Evolutionary conservation across 2,113 vertebrate species (phyloP).

Genomic region (Alaudala cheleensis): DNA sequence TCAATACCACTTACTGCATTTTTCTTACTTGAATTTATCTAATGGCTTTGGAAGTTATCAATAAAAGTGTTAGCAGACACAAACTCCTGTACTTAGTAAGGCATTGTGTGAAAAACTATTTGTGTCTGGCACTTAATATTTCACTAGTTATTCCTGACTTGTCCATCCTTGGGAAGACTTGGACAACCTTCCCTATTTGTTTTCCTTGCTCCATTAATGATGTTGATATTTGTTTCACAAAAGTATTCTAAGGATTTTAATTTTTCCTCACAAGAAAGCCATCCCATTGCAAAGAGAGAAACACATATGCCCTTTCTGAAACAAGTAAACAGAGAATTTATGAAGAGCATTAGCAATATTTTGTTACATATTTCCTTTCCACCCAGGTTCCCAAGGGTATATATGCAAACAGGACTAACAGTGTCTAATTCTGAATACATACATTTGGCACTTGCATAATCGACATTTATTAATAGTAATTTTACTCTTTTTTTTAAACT

Average conservation of each 20-base stretch:
- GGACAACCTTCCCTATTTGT: neutral
- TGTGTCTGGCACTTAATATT: neutral
- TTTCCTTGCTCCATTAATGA: neutral
- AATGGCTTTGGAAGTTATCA: neutral
- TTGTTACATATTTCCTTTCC: neutral
- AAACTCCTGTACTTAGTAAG: neutral
- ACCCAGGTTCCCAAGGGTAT: neutral
- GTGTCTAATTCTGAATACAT: neutral
- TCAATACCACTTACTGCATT: neutral
- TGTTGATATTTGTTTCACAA: neutral
- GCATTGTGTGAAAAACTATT: neutral
- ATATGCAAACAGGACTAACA: neutral
- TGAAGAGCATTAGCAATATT: neutral
- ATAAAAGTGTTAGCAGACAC: neutral
- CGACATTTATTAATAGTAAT: neutral
- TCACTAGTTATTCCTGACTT: neutral
- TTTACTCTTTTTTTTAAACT: neutral
- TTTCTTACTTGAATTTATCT: neutral
- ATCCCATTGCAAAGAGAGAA: fast-evolving
- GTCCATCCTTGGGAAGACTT: neutral
- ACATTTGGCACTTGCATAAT: neutral
- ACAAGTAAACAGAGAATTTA: neutral
- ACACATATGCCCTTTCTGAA: neutral
- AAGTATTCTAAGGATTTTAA: neutral
- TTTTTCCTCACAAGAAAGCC: neutral